phyloP scores from a whole-genome alignment of 2,888 invertebrate genomes.

The Diabrotica balteata region DNA sequence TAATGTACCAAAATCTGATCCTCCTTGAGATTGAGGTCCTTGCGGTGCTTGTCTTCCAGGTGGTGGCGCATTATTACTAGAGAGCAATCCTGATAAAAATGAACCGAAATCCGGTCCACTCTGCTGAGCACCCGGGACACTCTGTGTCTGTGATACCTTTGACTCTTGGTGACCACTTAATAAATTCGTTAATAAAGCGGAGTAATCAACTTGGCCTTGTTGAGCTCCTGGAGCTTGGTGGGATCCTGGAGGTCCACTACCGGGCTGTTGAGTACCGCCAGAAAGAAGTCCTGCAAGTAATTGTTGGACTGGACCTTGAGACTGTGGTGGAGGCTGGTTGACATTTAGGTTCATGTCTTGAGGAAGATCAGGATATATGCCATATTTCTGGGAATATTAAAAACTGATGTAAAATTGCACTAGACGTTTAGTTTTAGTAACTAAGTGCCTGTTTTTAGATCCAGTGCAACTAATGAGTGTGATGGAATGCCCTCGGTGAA shows the following conservation, averaged over 20 bases:
- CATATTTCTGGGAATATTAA: slow-evolving; percentile 40
- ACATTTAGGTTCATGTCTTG: slow-evolving; percentile 37
- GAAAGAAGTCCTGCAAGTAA: slow-evolving; percentile 37
- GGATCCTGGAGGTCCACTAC: slow-evolving; percentile 2
- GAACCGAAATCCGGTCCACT: slow-evolving; percentile 16
- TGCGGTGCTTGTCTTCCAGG: neutral
- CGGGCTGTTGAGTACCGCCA: slow-evolving; percentile 29
- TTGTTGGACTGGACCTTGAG: slow-evolving; percentile 34
- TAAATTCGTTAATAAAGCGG: slow-evolving; percentile 30
- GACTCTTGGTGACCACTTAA: slow-evolving; percentile 24
- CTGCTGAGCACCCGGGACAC: slow-evolving; percentile 14
- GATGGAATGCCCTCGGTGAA: too few relatives aligned
- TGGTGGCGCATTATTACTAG: slow-evolving; percentile 15
- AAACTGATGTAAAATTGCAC: slow-evolving; percentile 14
- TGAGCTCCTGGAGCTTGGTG: slow-evolving; percentile 2
- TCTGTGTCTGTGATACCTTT: slow-evolving; percentile 11
- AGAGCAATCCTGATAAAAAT: slow-evolving; percentile 20
- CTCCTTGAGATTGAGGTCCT: slow-evolving; percentile 3
- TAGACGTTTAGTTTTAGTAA: slow-evolving; percentile 5
- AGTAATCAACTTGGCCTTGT: slow-evolving; percentile 29
- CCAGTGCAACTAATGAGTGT: neutral
- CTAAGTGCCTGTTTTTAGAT: slow-evolving; percentile 6
- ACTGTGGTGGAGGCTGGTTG: slow-evolving; percentile 17
- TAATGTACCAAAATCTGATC: slow-evolving; percentile 21
- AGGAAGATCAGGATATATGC: slow-evolving; percentile 45